A percentile compares a stretch with the other conserved stretches of the same genome.
Conservation (phyloP, 2,797 vertebrate genomes). For the Sarcoramphus papa region DNA sequence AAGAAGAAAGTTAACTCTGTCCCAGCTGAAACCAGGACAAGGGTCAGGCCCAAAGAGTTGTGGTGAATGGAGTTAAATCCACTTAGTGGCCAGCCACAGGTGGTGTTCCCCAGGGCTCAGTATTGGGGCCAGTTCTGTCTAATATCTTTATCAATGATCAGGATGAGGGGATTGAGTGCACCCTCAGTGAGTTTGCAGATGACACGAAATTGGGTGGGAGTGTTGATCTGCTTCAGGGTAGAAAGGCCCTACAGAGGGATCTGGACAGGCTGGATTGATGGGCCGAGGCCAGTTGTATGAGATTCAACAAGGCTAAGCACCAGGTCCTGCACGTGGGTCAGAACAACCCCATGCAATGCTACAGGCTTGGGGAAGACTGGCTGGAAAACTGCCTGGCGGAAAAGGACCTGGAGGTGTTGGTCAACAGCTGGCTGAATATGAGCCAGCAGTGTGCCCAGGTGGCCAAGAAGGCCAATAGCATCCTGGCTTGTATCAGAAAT, state of each 20-base stretch:
- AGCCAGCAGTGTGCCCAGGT: not conserved
- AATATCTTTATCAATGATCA: not conserved
- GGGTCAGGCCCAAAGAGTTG: too few relatives aligned
- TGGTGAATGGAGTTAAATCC: not conserved
- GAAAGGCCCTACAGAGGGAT: not conserved
- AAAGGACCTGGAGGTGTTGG: not conserved
- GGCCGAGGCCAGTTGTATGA: not conserved
- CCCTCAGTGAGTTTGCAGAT: not conserved
- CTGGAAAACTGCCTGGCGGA: accelerated
- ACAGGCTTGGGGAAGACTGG: not conserved
- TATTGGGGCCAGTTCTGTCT: not conserved
- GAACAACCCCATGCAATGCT: not conserved
- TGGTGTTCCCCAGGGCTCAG: not conserved
- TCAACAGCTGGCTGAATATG: not conserved
- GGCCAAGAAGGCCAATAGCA: not conserved
- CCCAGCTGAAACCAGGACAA: too few relatives aligned
- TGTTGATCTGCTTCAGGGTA: not conserved
- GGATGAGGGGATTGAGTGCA: not conserved
- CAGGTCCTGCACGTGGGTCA: not conserved
- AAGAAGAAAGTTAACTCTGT: too few relatives aligned
- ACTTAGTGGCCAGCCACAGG: accelerated
- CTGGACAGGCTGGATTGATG: not conserved
- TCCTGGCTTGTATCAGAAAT: not conserved
- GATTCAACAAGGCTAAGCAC: not conserved
- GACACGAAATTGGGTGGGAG: too few relatives aligned